Evolutionary conservation across 2,797 vertebrate genomes (phyloP), one percentile per base, ranked within the genome.

Genomic region (Cryptoblepharus egeriae): DNA sequence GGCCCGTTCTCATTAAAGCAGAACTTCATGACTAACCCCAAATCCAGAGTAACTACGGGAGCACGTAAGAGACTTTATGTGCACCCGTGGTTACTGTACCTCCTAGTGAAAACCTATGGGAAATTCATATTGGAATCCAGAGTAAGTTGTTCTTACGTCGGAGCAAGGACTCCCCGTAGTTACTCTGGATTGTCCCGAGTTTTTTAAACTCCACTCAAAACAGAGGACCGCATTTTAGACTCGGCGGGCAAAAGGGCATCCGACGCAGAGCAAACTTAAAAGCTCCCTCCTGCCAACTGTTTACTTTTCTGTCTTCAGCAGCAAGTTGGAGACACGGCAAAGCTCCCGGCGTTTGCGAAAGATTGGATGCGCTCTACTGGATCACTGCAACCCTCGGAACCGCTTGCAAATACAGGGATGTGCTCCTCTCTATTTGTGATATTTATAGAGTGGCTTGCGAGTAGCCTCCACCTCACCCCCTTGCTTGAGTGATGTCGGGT

Each of bases 311-410:
- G 45, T 30, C 32, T 61, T 30, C 37, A 39, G 0, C 30, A 49
- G 57, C 35, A 42, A 84, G 22, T n/a, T 42, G 49, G 63, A 37
- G 68, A 78, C 65, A 1, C 1, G 83, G 24, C 1, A 0, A 5
- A 63, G 1, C 1, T 0, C 0, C 4, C 12, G 32, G 16, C 30
- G 30, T 28, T 77, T 80, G 69, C 0, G 9, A 70, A 20, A 70
- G 80, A 65, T 65, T 49, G 2, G 45, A 12, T 35, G 7, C 12
- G 0, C 9, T 75, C 72, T 18, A 0, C 61, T 52, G 49, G 49
- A 0, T 0, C 4, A 1, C 32, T 74, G 20, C 52, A 57, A 0
- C 24, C 55, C 65, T 68, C 1, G 0, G 8, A 9, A 24, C 0
- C 0, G 3, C 3, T 9, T 12, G 52, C 10, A 65, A 73, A 61